These are phyloP conservation scores for Opisthocomus hoazin DNA, from an alignment of 2,113 vertebrate species.

Conservation along the genomic window DNA sequence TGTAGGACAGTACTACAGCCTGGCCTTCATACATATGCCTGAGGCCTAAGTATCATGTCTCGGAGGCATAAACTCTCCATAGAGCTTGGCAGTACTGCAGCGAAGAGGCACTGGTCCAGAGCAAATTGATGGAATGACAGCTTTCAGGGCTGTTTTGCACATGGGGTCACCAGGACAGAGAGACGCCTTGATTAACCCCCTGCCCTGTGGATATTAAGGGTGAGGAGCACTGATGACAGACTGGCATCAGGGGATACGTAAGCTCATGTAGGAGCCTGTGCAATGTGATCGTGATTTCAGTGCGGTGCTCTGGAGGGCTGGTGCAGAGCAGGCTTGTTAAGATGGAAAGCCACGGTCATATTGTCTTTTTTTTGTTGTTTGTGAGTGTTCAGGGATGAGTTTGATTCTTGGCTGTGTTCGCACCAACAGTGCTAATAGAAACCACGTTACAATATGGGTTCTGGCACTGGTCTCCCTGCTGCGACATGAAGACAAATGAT, in stretches of 20 bases:
- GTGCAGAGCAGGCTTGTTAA: neutral
- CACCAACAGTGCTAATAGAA: neutral
- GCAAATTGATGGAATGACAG: neutral
- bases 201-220: neutral
- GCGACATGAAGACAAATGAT: neutral
- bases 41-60: neutral
- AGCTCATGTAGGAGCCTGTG: fast-evolving
- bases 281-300: fast-evolving
- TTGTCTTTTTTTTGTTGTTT: neutral
- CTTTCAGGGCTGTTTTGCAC: neutral
- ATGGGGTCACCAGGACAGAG: neutral
- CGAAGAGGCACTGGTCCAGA: neutral
- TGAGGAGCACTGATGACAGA: neutral
- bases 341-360: neutral
- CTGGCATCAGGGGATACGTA: neutral
- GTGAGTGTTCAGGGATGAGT: neutral
- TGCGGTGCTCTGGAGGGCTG: neutral
- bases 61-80: fast-evolving
- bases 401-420: neutral
- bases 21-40: neutral
- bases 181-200: neutral
- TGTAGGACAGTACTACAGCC: neutral
- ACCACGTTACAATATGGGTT: neutral
- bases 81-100: fast-evolving
- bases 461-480: neutral